Base-by-base conservation (phyloP, 2,888 invertebrate genomes). In the Salticus scenicus region DNA sequence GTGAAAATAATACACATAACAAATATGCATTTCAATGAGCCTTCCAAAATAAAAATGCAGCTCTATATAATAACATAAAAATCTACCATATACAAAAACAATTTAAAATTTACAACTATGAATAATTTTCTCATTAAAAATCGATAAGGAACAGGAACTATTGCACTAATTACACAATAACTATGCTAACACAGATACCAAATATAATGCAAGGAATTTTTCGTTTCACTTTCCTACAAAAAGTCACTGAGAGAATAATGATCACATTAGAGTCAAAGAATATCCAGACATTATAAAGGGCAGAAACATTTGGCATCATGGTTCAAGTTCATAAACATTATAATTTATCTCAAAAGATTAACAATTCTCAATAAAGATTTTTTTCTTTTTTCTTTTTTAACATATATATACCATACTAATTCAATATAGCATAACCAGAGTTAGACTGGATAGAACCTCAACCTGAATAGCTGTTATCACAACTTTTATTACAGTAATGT, bases 291-390 rank as follows among this genome's bases (percentile, higher is more conserved):
- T 20, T 64, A 42, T 72, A 37, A n/a, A 20, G 51, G 74, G 42
- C 57, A 57, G 63, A 57, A 82, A 82, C 75, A 76, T 82, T 82
- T 82, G 82, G 82, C 82, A 82, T 76, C 75, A 27, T 42, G 42
- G 66, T 82, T 69, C 70, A 17, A 24, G 57, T 82, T 76, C 64
- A 82, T 82, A 82, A 82, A 82, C 75, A 75, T 75, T 71, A 69
- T 28, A 76, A 77, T 77, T 80, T 41, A 74, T 75, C 82, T 82
- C 75, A 82, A 76, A 82, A 82, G 82, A 41, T 47, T 81, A 33
- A 69, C 37, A 71, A 74, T 63, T 69, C 74, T 69, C 41, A 63
- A 42, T 75, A 75, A 71, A 33, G 28, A 17, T 81, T 70, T 74
- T 75, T 33, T 33, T 63, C 69, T n/a, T n/a, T n/a, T n/a, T n/a